Percentiles rank a stretch among this genome's conserved stretches.
These are phyloP conservation scores for Microcebus jonahi DNA, from an alignment of 2,113 vertebrate genomes.

Conservation along the genomic window DNA sequence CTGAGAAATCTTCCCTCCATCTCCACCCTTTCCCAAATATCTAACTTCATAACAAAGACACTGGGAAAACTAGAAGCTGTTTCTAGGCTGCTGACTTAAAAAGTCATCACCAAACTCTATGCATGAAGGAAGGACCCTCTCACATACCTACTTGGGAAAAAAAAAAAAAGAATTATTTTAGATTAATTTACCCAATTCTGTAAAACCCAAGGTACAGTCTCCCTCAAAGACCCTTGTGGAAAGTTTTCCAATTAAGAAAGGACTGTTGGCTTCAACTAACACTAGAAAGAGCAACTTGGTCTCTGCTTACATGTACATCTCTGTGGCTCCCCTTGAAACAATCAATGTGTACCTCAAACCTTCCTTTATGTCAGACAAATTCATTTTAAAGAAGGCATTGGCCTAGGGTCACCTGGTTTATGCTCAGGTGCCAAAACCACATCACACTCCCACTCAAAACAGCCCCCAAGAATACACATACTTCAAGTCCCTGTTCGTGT, in stretches of 20 bases:
- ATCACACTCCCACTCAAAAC: conserved; percentile 19
- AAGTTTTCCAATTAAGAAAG: not conserved
- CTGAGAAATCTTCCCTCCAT: not conserved
- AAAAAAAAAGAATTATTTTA: not conserved
- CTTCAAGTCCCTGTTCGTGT: not conserved
- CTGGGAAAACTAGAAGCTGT: not conserved
- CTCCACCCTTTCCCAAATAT: conserved; percentile 5
- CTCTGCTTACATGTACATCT: not conserved
- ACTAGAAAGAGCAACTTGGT: not conserved
- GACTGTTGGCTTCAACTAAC: not conserved
- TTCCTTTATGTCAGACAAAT: conserved; percentile 37
- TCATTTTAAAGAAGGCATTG: conserved; percentile 6
- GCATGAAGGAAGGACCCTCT: not conserved
- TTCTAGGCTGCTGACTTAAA: not conserved
- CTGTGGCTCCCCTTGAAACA: not conserved
- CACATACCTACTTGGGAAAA: not conserved
- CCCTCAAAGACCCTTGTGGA: not conserved
- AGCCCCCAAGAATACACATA: not conserved
- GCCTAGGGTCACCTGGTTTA: not conserved
- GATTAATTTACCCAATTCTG: conserved; percentile 33
- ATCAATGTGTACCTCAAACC: not conserved
- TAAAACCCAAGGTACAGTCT: conserved; percentile 2
- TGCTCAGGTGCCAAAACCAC: not conserved
- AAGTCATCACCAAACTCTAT: conserved; percentile 18
- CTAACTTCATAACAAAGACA: conserved; percentile 25